Conservation (phyloP, 1,140 invertebrate genomes). For the Berghia stephanieae region DNA sequence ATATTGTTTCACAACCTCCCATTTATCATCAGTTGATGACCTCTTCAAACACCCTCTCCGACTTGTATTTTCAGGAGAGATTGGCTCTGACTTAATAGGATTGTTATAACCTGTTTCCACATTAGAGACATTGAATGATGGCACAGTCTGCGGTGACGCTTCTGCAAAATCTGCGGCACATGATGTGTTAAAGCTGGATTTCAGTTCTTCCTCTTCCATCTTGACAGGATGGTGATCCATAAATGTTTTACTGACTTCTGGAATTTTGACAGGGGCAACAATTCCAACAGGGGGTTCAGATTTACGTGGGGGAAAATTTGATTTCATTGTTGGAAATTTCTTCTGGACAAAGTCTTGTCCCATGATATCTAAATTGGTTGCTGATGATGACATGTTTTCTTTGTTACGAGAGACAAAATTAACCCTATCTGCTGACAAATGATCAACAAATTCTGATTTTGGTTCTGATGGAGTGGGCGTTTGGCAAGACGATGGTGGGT, state of each 20-base stretch:
- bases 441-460: not conserved
- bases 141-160: slow-evolving; percentile 5
- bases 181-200: not conserved
- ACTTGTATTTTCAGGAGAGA: slow-evolving; percentile 14
- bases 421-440: no score
- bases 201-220: not conserved
- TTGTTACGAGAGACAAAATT: no score
- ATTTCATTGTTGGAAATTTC: not conserved
- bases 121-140: not conserved
- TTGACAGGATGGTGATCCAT: not conserved
- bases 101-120: not conserved
- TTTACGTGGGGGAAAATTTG: slow-evolving; percentile 3
- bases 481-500: not conserved
- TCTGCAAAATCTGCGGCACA: not conserved
- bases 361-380: not conserved
- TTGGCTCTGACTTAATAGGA: not conserved
- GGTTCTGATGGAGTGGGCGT: not conserved
- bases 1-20: slow-evolving; percentile 61
- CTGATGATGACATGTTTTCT: not conserved
- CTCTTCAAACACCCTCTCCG: slow-evolving; percentile 19
- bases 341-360: no score
- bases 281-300: slow-evolving; percentile 15
- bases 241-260: no score
- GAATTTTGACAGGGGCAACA: slow-evolving; percentile 18
- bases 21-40: slow-evolving; percentile 54